Evolutionary conservation across 2,113 vertebrate genomes (phyloP).

Genomic region (Sclerurus mexicanus): DNA sequence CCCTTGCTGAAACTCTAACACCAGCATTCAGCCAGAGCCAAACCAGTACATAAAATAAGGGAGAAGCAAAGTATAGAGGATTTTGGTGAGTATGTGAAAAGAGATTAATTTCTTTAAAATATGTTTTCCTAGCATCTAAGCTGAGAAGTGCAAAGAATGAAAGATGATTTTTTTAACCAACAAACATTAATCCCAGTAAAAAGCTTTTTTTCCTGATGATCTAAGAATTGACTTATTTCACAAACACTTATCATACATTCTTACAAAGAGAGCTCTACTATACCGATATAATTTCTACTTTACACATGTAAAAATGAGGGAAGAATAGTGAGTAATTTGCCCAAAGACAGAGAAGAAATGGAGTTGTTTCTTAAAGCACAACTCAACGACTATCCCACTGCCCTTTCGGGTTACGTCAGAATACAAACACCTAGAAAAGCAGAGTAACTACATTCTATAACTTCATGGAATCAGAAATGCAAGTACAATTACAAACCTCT

Average conservation of each 20-base stretch:
- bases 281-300: neutral
- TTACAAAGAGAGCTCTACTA: neutral
- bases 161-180: neutral
- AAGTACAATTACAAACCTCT: constrained; percentile 76
- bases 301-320: neutral
- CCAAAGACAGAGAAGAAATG: neutral
- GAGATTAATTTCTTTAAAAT: neutral
- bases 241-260: neutral
- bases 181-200: neutral
- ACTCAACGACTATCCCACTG: neutral
- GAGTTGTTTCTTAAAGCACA: neutral
- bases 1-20: neutral
- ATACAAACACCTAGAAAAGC: neutral
- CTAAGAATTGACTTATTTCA: neutral
- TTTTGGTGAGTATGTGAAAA: neutral
- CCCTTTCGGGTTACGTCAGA: neutral
- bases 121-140: neutral
- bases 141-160: neutral
- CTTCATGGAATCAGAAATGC: neutral
- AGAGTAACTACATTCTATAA: neutral
- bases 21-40: too few species aligned
- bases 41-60: neutral
- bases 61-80: neutral
- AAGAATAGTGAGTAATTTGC: neutral
- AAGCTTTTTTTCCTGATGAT: neutral